phyloP scores from a whole-genome alignment of 2,113 vertebrate genomes.

The Fulica atra region DNA sequence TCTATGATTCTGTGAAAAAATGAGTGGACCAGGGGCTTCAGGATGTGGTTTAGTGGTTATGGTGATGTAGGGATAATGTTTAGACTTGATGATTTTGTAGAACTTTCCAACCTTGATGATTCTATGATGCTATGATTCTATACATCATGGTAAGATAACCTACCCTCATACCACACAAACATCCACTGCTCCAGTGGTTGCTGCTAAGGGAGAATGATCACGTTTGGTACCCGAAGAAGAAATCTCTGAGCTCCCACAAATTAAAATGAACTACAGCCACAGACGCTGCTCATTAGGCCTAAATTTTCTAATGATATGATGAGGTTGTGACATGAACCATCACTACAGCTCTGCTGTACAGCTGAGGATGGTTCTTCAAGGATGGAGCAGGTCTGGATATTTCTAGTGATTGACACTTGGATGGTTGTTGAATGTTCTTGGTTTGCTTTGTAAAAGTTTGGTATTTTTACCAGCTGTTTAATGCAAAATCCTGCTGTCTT shows the following conservation, averaged over 20 bases:
- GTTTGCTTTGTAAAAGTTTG: background rate
- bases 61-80: too few relatives aligned
- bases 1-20: too few relatives aligned
- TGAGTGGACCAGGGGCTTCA: too few relatives aligned
- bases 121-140: too few relatives aligned
- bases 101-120: too few relatives aligned
- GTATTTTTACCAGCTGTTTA: background rate
- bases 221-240: background rate
- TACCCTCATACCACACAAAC: background rate
- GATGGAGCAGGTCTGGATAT: background rate
- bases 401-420: background rate
- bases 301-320: background rate
- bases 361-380: background rate
- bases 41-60: too few relatives aligned
- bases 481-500: background rate
- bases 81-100: too few relatives aligned
- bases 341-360: background rate
- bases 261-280: background rate
- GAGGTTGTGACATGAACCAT: background rate
- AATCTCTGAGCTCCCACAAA: background rate
- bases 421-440: background rate
- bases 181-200: background rate
- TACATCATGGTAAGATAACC: accelerated
- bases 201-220: background rate
- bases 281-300: background rate